Conservation (phyloP, 2,797 vertebrate species). For the Alexandromys oeconomus region DNA sequence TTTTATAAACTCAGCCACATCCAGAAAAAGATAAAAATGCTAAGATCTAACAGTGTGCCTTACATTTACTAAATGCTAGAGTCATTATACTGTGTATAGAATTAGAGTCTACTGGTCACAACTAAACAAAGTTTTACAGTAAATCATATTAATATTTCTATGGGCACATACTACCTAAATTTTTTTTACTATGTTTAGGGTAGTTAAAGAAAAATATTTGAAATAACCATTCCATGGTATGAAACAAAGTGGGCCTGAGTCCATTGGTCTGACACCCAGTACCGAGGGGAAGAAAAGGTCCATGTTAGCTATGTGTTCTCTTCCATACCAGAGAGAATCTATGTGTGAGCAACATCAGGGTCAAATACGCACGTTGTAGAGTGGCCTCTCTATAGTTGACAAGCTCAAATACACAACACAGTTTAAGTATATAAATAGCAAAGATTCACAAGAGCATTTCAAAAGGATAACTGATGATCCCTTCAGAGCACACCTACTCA, state of each 20-base stretch:
- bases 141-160: conserved; percentile 35
- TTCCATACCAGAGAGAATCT: background rate
- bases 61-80: background rate
- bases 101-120: background rate
- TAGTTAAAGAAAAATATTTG: conserved; percentile 66
- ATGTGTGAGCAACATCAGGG: background rate
- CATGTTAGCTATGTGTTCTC: conserved; percentile 23
- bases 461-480: conserved; percentile 41
- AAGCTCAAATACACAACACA: conserved; percentile 33
- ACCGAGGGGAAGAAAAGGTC: background rate
- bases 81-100: background rate
- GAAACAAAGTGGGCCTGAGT: background rate
- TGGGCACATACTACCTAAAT: background rate
- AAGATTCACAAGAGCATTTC: conserved; percentile 43
- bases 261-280: background rate
- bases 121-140: background rate
- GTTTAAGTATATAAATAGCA: conserved; percentile 20
- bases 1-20: background rate
- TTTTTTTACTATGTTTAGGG: conserved; percentile 15
- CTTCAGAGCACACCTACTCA: conserved; percentile 26
- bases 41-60: conserved; percentile 29
- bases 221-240: conserved; percentile 52
- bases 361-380: background rate
- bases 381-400: background rate
- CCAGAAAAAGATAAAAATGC: background rate